Evolutionary conservation across 2,113 vertebrate species (phyloP).

Genomic region (Pitta sordida): DNA sequence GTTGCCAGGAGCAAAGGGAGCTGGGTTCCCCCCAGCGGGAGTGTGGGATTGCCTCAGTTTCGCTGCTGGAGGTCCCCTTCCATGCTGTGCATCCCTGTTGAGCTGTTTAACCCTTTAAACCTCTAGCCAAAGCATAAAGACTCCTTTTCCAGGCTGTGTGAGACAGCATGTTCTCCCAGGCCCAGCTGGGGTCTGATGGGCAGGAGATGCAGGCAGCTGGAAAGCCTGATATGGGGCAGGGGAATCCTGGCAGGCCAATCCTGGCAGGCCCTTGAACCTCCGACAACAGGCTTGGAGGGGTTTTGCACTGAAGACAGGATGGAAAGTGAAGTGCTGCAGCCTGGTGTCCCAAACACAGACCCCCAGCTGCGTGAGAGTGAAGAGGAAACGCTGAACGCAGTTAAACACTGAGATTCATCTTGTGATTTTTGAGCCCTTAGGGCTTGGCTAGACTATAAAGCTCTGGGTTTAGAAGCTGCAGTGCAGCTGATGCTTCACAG

Average conservation of each 20-base stretch:
- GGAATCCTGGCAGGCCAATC: not conserved
- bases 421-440: conserved; percentile 39
- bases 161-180: rapidly evolving
- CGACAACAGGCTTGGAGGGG: not conserved
- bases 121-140: not conserved
- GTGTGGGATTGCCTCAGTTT: not conserved
- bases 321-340: not conserved
- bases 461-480: conserved; percentile 26
- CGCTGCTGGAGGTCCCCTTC: not conserved
- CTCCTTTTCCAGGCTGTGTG: not conserved
- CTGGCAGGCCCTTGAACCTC: not conserved
- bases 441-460: conserved; percentile 63
- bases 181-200: not conserved
- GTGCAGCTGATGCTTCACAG: not conserved
- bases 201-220: not conserved
- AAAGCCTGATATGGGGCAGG: not conserved
- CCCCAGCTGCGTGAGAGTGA: not conserved
- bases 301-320: not conserved
- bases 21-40: not conserved
- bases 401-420: conserved; percentile 15
- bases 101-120: not conserved
- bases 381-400: conserved; percentile 5
- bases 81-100: not conserved
- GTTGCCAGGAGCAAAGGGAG: not conserved
- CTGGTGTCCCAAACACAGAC: not conserved